Evolutionary conservation across 2,888 invertebrate genomes (phyloP), one percentile per base, ranked within the genome.

Genomic region (Callyntrura guangdongensis): DNA sequence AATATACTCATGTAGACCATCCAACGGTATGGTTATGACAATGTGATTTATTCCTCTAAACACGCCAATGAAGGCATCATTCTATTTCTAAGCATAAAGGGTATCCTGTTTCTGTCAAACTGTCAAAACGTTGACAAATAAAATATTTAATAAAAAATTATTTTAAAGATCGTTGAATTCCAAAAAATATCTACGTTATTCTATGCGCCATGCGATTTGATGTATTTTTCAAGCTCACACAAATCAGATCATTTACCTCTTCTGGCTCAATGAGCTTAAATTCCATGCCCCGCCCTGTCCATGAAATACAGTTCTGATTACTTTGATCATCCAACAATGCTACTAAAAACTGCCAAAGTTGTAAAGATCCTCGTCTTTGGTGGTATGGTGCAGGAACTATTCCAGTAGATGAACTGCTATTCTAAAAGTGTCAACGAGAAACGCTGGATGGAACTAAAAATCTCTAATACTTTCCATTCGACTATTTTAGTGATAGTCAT

Each of bases 211-310:
- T n/a, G n/a, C n/a, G n/a, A n/a, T n/a, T n/a, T n/a, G n/a, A n/a
- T n/a, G n/a, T n/a, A n/a, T n/a, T n/a, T n/a, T n/a, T n/a, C n/a
- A n/a, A n/a, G n/a, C n/a, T n/a, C n/a, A n/a, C n/a, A n/a, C n/a
- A n/a, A n/a, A n/a, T n/a, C n/a, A n/a, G n/a, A n/a, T 36, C 2
- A 36, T 36, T 2, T 53, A 92, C 91, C 88, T 99, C 99, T 95
- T 99, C 99, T 0, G 99, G 99, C 95, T 99, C 99, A 91, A 98
- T 98, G 56, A 99, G 96, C 95, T 99, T 99, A 95, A 99, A 99
- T 95, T 99, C 99, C 96, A 99, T 97, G 0, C 99, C 99, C 12
- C 98, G 96, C 0, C 99, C 99, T 0, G 99, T 99, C 99, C 99
- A 99, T 9, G 92, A 91, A 97, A 97, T 94, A 97, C 97, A 94